These are phyloP conservation scores for Drosophila mimica DNA, from an alignment of 2,888 invertebrate genomes.

Conservation along the genomic window DNA sequence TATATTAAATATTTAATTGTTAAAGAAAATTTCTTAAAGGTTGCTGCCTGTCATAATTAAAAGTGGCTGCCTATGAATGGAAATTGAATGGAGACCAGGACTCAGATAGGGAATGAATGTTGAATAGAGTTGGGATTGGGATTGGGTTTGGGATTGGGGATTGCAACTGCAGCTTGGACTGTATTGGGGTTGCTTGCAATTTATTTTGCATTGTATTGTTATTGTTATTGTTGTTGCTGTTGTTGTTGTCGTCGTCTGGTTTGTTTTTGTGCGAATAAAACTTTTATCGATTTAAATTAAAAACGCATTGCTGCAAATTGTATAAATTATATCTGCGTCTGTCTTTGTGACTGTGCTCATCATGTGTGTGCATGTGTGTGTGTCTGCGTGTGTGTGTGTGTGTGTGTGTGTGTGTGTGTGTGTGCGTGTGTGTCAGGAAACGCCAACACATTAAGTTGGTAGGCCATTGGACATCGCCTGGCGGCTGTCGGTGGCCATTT, in stretches of 20 bases:
- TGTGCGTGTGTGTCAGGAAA: constrained; percentile 63
- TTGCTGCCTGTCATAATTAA: constrained; percentile 53
- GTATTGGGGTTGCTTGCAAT: constrained; percentile 58
- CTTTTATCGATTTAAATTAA: constrained; percentile 79
- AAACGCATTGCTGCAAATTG: constrained; percentile 80
- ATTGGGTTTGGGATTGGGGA: not conserved
- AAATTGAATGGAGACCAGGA: constrained; percentile 26
- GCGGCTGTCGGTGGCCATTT: constrained; percentile 57
- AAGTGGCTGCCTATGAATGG: constrained; percentile 43
- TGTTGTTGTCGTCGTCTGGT: constrained; percentile 69
- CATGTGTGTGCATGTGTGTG: constrained; percentile 36
- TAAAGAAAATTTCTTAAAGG: constrained; percentile 15
- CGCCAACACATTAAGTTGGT: constrained; percentile 76
- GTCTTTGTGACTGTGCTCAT: constrained; percentile 49
- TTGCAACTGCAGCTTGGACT: not conserved
- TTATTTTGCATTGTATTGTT: constrained; percentile 65
- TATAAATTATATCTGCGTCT: constrained; percentile 72
- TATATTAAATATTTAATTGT: not conserved
- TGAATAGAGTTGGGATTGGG: constrained; percentile 3
- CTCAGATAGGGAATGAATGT: constrained; percentile 19
- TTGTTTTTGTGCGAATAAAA: constrained; percentile 76
- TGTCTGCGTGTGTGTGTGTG: constrained; percentile 14
- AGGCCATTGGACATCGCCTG: constrained; percentile 73
- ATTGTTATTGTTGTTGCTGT: constrained; percentile 40
- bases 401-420: constrained; percentile 21